Evolutionary conservation across 2,113 vertebrate genomes (phyloP).

Genomic region (Oreochromis aureus): DNA sequence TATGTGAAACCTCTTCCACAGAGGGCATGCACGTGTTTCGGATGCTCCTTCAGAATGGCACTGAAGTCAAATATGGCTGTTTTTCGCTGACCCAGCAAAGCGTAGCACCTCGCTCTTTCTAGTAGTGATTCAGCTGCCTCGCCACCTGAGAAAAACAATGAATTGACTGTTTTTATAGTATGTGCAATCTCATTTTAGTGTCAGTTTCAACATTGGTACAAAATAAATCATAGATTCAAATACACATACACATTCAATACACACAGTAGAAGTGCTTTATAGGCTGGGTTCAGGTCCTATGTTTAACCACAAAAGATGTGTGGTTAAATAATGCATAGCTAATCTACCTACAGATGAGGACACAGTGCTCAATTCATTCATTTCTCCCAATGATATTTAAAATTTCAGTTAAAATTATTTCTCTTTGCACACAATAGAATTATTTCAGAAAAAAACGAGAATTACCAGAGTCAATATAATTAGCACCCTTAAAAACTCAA

Average conservation of each 20-base stretch:
- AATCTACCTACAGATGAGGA: neutral
- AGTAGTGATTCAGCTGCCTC: constrained; percentile 80
- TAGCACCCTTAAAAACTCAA: accelerated
- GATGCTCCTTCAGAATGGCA: constrained; percentile 76
- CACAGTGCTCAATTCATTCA: accelerated
- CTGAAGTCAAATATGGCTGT: constrained; percentile 90
- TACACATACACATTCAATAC: neutral
- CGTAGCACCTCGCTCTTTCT: constrained; percentile 83
- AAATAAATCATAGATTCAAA: neutral
- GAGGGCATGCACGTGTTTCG: constrained; percentile 76
- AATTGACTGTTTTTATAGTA: neutral
- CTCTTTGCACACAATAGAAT: neutral
- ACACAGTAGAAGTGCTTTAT: neutral
- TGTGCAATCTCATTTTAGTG: neutral
- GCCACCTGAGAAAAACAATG: constrained; percentile 65
- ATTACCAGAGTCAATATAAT: accelerated
- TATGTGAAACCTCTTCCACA: constrained; percentile 84
- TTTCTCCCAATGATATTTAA: neutral
- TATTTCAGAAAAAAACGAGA: accelerated
- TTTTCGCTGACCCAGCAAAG: constrained; percentile 83
- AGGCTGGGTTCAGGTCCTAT: neutral
- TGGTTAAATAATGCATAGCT: neutral
- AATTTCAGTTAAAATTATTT: neutral
- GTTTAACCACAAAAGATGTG: neutral
- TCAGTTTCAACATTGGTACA: neutral